These are phyloP conservation scores for Lytechinus pictus DNA, from an alignment of 35 echinoderm and acorn worm species.

Conservation along the genomic window DNA sequence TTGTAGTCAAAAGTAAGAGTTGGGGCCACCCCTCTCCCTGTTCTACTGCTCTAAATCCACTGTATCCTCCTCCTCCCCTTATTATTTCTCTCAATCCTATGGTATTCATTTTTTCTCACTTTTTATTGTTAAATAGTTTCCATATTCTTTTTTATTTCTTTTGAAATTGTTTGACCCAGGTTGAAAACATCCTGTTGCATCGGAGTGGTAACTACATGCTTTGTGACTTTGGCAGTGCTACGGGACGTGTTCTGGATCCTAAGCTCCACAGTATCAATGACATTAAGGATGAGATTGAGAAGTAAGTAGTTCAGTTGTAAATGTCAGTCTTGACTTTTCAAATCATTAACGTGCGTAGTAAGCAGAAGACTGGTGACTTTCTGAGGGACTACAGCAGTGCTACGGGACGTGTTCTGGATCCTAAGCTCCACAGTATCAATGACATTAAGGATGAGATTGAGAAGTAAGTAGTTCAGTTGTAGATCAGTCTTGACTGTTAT, in stretches of 20 bases:
- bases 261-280: slow-evolving; percentile 83
- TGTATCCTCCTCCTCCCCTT: neutral
- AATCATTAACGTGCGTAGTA: no score
- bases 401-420: slow-evolving; percentile 86
- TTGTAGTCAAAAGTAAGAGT: no score
- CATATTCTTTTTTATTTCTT: neutral
- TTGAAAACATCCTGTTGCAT: slow-evolving; percentile 95
- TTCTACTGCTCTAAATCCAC: neutral
- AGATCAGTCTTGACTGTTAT: no score
- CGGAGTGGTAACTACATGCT: slow-evolving; percentile 89
- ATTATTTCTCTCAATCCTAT: neutral
- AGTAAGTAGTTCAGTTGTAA: slow-evolving; percentile 52
- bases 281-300: slow-evolving; percentile 97
- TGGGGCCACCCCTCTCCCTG: no score
- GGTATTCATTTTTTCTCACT: no score
- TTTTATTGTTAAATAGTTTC: neutral
- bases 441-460: slow-evolving; percentile 95
- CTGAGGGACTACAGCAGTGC: no score
- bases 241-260: slow-evolving; percentile 85
- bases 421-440: slow-evolving; percentile 84
- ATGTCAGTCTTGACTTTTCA: no score
- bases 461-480: slow-evolving; percentile 63
- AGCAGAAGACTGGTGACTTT: no score
- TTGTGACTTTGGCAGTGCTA: slow-evolving; percentile 99
- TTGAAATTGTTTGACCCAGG: slow-evolving; percentile 53